These are phyloP conservation scores for Hofmannophila pseudospretella DNA, from an alignment of 2,888 invertebrate genomes.

Conservation along the genomic window DNA sequence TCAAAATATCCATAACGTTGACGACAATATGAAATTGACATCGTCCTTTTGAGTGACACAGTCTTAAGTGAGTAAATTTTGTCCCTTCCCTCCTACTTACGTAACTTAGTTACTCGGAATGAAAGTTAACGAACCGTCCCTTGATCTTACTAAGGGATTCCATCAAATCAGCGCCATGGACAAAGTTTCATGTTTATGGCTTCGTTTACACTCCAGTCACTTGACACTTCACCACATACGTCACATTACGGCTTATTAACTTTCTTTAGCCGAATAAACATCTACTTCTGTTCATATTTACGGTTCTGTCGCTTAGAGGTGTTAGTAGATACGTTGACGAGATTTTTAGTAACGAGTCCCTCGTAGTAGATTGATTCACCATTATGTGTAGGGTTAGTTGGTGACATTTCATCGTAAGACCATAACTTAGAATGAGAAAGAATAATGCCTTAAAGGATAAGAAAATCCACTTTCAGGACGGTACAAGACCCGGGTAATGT, in stretches of 20 bases:
- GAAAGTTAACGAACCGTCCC: constrained; percentile 52
- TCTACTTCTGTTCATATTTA: background rate
- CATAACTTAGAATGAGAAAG: no score
- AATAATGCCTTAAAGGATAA: no score
- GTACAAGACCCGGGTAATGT: no score
- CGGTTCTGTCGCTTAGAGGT: no score
- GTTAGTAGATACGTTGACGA: no score
- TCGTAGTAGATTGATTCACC: no score
- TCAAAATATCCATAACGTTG: background rate
- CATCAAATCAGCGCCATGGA: constrained; percentile 43
- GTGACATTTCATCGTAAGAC: no score
- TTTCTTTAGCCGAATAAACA: background rate
- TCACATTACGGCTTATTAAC: constrained; percentile 1
- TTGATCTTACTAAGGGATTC: constrained; percentile 42
- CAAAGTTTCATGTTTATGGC: constrained; percentile 43
- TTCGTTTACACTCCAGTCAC: constrained; percentile 25
- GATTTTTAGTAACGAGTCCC: no score
- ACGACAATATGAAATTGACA: constrained; percentile 7
- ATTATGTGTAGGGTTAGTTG: no score
- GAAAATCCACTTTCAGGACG: no score
- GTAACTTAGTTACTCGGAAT: constrained; percentile 46
- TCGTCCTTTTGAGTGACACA: constrained; percentile 16
- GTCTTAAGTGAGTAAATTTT: constrained; percentile 31
- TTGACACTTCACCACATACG: constrained; percentile 3
- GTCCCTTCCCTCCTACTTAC: constrained; percentile 33